Evolutionary conservation across 2,113 vertebrate genomes (phyloP), one percentile per base, ranked within the genome.

Genomic region (Notothenia rossii): DNA sequence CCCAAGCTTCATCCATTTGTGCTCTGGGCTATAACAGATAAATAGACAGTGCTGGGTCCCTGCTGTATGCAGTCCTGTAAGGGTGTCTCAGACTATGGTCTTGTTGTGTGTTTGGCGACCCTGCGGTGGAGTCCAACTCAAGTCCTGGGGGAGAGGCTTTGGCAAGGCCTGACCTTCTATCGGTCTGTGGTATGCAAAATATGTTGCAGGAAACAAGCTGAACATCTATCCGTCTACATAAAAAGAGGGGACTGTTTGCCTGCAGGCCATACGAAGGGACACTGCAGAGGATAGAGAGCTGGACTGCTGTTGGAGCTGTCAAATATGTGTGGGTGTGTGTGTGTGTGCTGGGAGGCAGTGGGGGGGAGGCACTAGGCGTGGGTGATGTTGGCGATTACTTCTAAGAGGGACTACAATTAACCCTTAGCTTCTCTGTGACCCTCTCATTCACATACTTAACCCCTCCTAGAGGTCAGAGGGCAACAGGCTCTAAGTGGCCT

Each of bases 321-420:
- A 77, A 72, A 54, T 72, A 68, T 79, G 58, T 78, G 75, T 78
- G 62, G 74, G 72, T 82, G 43, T 82, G 67, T 88, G 77, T 73
- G 75, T 72, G 67, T 61, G 75, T 46, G 49, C 29, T 66, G 50
- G 58, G 43, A 18, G 53, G 67, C 18, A 20, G 12, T 48, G 33
- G 13, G 29, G n/a, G 72, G 10, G 50, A 58, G 59, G 43, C 25
- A 60, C 17, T 13, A 46, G 75, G 71, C 62, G 77, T 79, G 90
- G 90, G 86, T 83, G 84, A 89, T 92, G 82, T 86, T 93, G 90
- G 81, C 71, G 67, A 92, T 91, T 88, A 93, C 92, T 94, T 93
- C 93, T 92, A 89, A 93, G 87, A 90, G 87, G 89, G 90, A 85
- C 69, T 82, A 90, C 91, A 92, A 94, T 94, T 94, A 93, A 93